Evolutionary conservation across 2,113 vertebrate species (phyloP), one percentile per base, ranked within the genome.

Genomic region (Lota lota): DNA sequence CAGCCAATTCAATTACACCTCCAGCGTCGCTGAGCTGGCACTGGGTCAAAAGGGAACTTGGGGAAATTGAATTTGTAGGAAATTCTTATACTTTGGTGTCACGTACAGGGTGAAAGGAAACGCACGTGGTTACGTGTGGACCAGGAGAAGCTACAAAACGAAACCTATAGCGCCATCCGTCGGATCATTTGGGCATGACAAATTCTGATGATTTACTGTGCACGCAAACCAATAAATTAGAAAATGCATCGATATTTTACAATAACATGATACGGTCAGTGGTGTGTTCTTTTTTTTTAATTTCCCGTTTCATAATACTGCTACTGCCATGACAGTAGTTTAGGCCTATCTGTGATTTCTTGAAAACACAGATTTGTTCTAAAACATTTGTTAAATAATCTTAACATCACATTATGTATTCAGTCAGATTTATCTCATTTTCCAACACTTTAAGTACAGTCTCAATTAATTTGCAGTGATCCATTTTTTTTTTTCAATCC

Each of bases 1-100:
- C 73, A 75, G 74, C 78, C 87, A 85, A 88, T 88, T 83, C 84
- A 88, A 90, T 89, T 81, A 88, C 59, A 22, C 19, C 83, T 83
- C 85, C 85, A 72, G 77, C 85, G 85, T 88, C 83, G 82, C 79
- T 77, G 74, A 59, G 76, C 74, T 84, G 85, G 88, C 85, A 62
- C 74, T 56, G 54, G 75, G 78, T 85, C 85, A 89, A 88, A 76
- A 77, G 76, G n/a, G 0, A 56, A 18, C 16, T 17, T 18, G 10
- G 53, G 53, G 14, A 18, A 56, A 56, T 56, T 47, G 40, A 47
- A 47, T 47, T 47, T 12, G 40, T 14, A 14, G 40, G 40, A 1
- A 47, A 47, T 47, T 47, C 81, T 84, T 73, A 80, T 80, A 79
- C 76, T 73, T 59, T 70, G 75, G 84, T 88, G 84, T 89, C 89